These are phyloP conservation scores for Trachythela sp. DNA, from an alignment of 64 coral and sea anemone species.

Conservation along the genomic window DNA sequence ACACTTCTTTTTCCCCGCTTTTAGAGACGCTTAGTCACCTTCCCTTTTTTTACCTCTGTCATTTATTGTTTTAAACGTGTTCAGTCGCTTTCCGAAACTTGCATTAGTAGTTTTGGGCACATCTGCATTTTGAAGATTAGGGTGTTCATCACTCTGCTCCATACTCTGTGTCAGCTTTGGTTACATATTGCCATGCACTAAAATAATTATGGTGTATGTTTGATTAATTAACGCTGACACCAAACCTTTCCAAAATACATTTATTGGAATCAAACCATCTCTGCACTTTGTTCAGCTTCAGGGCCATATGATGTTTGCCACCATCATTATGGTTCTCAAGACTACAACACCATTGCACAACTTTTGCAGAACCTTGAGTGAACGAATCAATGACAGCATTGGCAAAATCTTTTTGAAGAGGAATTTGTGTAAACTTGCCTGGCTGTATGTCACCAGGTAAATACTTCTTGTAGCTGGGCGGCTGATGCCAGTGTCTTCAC, in stretches of 20 bases:
- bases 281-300: neutral
- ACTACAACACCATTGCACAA: constrained; percentile 1
- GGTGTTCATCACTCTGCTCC: neutral
- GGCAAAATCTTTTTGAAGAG: neutral
- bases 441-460: neutral
- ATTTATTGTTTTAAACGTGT: neutral
- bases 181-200: neutral
- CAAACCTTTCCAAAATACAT: neutral
- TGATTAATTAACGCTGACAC: neutral
- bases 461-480: neutral
- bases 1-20: neutral
- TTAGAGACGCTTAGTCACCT: neutral
- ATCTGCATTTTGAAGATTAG: neutral
- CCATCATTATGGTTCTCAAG: neutral
- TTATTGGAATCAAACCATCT: neutral
- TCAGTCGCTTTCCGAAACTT: neutral
- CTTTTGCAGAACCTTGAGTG: neutral
- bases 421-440: neutral
- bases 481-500: too few relatives aligned
- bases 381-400: neutral
- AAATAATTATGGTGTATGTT: neutral
- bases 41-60: neutral
- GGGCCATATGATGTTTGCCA: neutral
- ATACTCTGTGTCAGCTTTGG: neutral
- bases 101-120: neutral